Percentiles rank a stretch among this genome's conserved stretches.
Evolutionary conservation across 2,797 vertebrate genomes (phyloP).

Genomic region (Manis javanica): DNA sequence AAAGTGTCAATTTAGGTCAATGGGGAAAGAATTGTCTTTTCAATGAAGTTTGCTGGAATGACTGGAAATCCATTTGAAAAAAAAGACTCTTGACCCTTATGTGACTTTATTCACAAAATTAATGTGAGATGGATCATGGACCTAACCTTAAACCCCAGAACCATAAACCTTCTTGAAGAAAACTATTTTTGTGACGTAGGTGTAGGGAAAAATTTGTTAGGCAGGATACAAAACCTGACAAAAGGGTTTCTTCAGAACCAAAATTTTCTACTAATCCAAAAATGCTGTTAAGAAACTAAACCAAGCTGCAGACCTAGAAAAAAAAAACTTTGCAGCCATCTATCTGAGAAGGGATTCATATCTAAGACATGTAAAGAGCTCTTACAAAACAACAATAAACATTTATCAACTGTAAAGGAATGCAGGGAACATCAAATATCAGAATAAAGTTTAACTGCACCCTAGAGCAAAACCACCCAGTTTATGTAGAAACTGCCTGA

Average conservation of each 20-base stretch:
- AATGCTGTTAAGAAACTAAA: neutral
- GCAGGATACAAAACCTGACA: neutral
- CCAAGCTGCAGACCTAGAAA: neutral
- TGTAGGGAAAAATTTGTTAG: neutral
- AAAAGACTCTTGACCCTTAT: neutral
- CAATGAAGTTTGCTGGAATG: neutral
- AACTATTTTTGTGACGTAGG: neutral
- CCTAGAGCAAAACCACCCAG: too few species aligned
- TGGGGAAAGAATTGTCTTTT: neutral
- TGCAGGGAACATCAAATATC: too few species aligned
- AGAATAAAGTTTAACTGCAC: too few species aligned
- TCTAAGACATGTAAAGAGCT: neutral
- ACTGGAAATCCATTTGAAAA: neutral
- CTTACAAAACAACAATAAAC: conserved; percentile 17
- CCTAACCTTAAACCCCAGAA: neutral
- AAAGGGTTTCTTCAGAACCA: neutral
- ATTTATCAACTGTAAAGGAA: neutral
- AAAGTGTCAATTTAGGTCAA: neutral
- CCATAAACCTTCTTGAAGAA: neutral
- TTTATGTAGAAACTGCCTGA: too few species aligned
- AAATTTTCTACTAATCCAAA: neutral
- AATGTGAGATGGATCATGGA: neutral
- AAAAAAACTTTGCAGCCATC: neutral
- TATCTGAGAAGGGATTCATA: neutral
- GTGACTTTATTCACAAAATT: conserved; percentile 20